These are phyloP conservation scores for Saturnia japonica DNA, from an alignment of 2,888 invertebrate genomes.

Conservation along the genomic window DNA sequence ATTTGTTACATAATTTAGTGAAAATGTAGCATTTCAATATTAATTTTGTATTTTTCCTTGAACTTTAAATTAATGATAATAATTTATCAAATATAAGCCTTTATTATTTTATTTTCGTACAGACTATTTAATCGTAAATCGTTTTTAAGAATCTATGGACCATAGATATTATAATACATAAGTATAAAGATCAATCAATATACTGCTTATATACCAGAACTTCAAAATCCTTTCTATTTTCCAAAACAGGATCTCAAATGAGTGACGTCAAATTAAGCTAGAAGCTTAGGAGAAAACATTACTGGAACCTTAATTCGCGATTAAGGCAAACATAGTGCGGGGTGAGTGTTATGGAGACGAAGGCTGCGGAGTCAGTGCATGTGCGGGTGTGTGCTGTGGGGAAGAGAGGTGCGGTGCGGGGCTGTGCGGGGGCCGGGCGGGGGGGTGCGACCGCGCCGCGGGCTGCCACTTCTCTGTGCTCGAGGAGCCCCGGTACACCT, in stretches of 20 bases:
- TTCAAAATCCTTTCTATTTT: constrained; percentile 46
- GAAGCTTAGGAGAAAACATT: constrained; percentile 78
- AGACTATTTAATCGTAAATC: background rate
- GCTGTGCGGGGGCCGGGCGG: constrained; percentile 34
- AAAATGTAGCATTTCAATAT: background rate
- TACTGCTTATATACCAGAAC: constrained; percentile 27
- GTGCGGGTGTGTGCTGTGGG: constrained; percentile 53
- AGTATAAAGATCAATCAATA: constrained; percentile 3
- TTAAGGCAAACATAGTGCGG: constrained; percentile 80
- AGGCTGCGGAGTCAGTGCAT: constrained; percentile 75
- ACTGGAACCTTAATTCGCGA: constrained; percentile 79
- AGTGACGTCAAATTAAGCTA: constrained; percentile 76
- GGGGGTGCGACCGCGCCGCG: constrained; percentile 60
- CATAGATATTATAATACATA: background rate
- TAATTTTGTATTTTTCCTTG: background rate
- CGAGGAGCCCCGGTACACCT: constrained; percentile 80
- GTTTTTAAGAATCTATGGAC: background rate
- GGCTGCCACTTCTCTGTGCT: constrained; percentile 79
- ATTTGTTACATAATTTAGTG: background rate
- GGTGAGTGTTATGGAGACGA: constrained; percentile 78
- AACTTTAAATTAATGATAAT: background rate
- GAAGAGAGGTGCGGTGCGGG: constrained; percentile 52
- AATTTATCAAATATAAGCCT: too few relatives aligned
- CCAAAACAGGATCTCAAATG: constrained; percentile 61
- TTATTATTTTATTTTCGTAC: background rate